Evolutionary conservation across 2,113 vertebrate species (phyloP).

Genomic region (Aldabrachelys gigantea): DNA sequence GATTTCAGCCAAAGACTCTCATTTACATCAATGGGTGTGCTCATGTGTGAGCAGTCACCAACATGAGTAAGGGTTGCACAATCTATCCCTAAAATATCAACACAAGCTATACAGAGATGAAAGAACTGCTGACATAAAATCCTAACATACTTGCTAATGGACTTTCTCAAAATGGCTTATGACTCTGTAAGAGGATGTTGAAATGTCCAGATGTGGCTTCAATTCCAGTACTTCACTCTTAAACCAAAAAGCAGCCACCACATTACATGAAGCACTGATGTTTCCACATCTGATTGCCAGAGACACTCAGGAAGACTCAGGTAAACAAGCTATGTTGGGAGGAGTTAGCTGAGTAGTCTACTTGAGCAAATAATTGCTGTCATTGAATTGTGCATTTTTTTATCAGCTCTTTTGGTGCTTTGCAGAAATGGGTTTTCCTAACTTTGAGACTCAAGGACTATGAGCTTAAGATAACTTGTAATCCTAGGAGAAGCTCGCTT

Average conservation of each 20-base stretch:
- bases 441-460: neutral
- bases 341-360: neutral
- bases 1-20: neutral
- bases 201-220: neutral
- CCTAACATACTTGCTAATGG: neutral
- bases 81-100: neutral
- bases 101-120: conserved; percentile 7
- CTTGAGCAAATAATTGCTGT: neutral
- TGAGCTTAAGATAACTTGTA: neutral
- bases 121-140: neutral
- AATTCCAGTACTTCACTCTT: neutral
- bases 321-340: neutral
- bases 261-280: neutral
- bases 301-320: neutral
- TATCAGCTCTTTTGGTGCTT: neutral
- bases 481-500: accelerated
- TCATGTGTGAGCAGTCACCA: neutral
- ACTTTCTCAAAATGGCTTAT: neutral
- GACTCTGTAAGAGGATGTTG: neutral
- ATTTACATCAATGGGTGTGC: neutral
- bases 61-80: neutral
- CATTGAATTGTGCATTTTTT: conserved; percentile 30
- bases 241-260: neutral
- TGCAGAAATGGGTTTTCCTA: conserved; percentile 1
- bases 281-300: neutral